These are phyloP conservation scores for Enteromius mattozi DNA, from an alignment of 2,797 vertebrate genomes.

Conservation along the genomic window DNA sequence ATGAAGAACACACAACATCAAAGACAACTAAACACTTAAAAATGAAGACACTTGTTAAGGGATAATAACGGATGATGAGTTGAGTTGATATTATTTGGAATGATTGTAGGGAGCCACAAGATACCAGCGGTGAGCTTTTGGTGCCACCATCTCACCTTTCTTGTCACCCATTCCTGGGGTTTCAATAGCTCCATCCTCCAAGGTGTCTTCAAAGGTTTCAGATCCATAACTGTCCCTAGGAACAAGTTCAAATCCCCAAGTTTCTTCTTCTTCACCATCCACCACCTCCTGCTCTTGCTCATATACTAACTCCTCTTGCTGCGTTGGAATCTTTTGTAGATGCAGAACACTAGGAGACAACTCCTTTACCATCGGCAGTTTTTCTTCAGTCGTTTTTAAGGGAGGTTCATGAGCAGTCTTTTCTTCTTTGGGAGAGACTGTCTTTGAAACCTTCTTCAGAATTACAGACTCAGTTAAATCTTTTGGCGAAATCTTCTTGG, in stretches of 20 bases:
- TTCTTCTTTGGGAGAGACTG: constrained; percentile 64
- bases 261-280: constrained; percentile 76
- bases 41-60: constrained; percentile 32
- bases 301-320: constrained; percentile 74
- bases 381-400: constrained; percentile 54
- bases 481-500: constrained; percentile 66
- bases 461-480: constrained; percentile 65
- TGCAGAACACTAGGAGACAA: constrained; percentile 74
- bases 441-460: constrained; percentile 70
- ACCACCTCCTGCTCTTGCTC: constrained; percentile 62
- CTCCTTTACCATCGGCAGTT: constrained; percentile 69
- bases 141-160: constrained; percentile 83
- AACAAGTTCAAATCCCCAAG: constrained; percentile 78
- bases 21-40: not conserved
- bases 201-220: constrained; percentile 75
- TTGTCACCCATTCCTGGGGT: constrained; percentile 80
- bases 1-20: constrained; percentile 16
- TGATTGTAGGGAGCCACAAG: constrained; percentile 59
- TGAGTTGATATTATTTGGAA: constrained; percentile 65
- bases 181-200: constrained; percentile 73
- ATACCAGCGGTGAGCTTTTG: constrained; percentile 65
- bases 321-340: constrained; percentile 76
- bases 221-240: constrained; percentile 67
- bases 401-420: constrained; percentile 49
- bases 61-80: constrained; percentile 57